Conservation (phyloP, 2,113 vertebrate species). For the Carassius auratus region DNA sequence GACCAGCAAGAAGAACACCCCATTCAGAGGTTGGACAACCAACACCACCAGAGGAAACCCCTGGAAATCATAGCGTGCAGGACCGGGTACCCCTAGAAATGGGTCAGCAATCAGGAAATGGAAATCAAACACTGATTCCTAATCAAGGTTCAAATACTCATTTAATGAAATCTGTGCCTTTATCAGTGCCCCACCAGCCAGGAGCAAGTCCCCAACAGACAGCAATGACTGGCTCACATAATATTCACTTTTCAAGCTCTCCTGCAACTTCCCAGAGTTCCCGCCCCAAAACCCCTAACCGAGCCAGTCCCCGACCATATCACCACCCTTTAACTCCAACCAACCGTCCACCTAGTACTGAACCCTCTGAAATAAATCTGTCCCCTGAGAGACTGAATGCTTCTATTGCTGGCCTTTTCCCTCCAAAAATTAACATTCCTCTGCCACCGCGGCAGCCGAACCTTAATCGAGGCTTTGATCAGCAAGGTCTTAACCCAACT, state of each 20-base stretch:
- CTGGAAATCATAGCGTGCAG: slow-evolving; percentile 67
- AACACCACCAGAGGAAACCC: slow-evolving; percentile 79
- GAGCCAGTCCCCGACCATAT: slow-evolving; percentile 95
- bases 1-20: slow-evolving; percentile 84
- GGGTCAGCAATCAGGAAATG: slow-evolving; percentile 81
- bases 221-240: slow-evolving; percentile 77
- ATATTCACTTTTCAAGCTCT: slow-evolving; percentile 89
- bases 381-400: slow-evolving; percentile 98
- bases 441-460: slow-evolving; percentile 90
- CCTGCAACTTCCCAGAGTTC: slow-evolving; percentile 91
- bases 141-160: slow-evolving; percentile 82
- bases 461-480: slow-evolving; percentile 93
- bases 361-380: slow-evolving; percentile 96
- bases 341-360: slow-evolving; percentile 96
- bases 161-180: slow-evolving; percentile 88
- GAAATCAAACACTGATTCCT: slow-evolving; percentile 84
- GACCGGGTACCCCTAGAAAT: slow-evolving; percentile 72
- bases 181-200: slow-evolving; percentile 82
- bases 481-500: slow-evolving; percentile 97
- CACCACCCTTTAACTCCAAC: slow-evolving; percentile 96
- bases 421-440: slow-evolving; percentile 98
- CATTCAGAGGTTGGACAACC: slow-evolving; percentile 86
- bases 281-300: slow-evolving; percentile 95
- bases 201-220: slow-evolving; percentile 89
- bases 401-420: slow-evolving; percentile 96